Evolutionary conservation across 2,888 invertebrate species (phyloP).

Genomic region (Drosophila colorata): DNA sequence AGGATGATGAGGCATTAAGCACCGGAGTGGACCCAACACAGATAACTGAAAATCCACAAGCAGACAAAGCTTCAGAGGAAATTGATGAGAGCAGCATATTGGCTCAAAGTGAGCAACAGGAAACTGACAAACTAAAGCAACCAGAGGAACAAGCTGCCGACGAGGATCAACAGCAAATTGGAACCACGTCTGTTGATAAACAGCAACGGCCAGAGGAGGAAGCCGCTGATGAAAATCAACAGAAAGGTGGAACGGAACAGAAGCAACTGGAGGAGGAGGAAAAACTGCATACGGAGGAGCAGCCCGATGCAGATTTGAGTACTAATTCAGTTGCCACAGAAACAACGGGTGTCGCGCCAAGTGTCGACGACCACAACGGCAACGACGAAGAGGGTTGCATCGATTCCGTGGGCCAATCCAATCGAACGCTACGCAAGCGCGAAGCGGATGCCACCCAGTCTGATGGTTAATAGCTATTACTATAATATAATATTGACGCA

Average conservation of each 20-base stretch:
- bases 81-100: not conserved
- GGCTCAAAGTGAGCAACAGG: not conserved
- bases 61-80: not conserved
- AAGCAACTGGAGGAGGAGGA: not conserved
- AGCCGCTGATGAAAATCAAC: not conserved
- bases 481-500: conserved; percentile 18
- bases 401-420: conserved; percentile 4
- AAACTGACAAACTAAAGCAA: not conserved
- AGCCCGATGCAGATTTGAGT: not conserved
- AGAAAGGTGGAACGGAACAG: not conserved
- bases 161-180: not conserved
- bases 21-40: not conserved
- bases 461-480: conserved; percentile 69
- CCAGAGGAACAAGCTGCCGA: not conserved
- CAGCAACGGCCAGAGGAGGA: not conserved
- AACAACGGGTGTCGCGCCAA: conserved; percentile 68
- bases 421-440: conserved; percentile 28
- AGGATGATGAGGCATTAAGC: not conserved
- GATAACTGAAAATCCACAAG: not conserved
- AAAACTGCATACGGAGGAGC: not conserved
- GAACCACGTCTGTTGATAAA: not conserved
- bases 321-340: conserved; percentile 9
- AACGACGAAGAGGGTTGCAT: conserved; percentile 3
- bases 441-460: conserved; percentile 42
- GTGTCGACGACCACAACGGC: conserved; percentile 16